Base-by-base conservation (phyloP, 1,140 invertebrate species). In the Eufriesea mexicana region DNA sequence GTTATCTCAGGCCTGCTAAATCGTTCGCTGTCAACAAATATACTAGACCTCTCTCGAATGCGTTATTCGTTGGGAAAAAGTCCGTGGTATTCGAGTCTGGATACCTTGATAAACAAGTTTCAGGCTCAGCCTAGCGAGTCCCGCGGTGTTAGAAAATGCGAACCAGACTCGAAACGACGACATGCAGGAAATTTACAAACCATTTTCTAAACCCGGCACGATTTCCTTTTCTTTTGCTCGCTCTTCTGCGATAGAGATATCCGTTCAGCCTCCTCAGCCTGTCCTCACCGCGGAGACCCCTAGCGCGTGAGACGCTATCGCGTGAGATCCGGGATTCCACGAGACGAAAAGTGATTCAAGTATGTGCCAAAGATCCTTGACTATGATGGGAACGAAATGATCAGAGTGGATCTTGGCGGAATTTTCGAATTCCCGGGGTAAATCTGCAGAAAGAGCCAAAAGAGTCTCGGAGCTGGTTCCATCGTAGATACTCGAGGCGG, bases 41-140 rank as follows among this genome's bases (percentile, higher is more conserved):
- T 42, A 57, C 16, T 45, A 73, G 71, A 57, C 71, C 35, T 25
- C n/a, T 73, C n/a, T 73, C n/a, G 71, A 57, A 55, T 73, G 57
- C n/a, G 35, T 73, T 42, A 25, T 57, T 57, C 16, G 25, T 16
- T 35, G 12, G 23, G 14, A 57, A 73, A 73, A 73, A 73, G 20
- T 73, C 23, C 8, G 71, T 42, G 71, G 71, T 25, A 73, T 73
- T 73, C 23, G 51, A 45, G 51, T 55, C 54, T 59, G 71, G 54
- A 73, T 73, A 73, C 35, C 71, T 73, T 57, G 71, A 73, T 73
- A 73, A 73, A 73, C 71, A 73, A 73, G 71, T 73, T 73, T 45
- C 71, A 57, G 20, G 35, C 54, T 45, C 20, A 16, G 35, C 51
- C 7, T 70, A 72, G 20, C 70, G 28, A 35, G 70, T 23, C 70